Evolutionary conservation across 2,797 vertebrate species (phyloP).

Genomic region (Neopelma chrysocephalum): DNA sequence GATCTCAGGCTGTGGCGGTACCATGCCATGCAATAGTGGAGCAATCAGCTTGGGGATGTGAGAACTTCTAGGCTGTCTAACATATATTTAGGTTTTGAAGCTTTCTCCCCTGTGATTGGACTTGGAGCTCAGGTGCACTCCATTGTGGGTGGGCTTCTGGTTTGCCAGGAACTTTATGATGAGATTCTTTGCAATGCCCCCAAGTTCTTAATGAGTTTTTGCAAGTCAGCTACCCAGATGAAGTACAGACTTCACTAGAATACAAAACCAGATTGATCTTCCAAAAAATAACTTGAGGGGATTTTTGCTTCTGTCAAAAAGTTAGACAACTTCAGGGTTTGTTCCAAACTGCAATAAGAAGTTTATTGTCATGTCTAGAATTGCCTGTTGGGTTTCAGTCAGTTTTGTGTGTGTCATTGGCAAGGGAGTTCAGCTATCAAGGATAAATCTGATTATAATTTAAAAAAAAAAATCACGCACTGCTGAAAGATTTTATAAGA

Average conservation of each 20-base stretch:
- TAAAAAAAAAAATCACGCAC: neutral
- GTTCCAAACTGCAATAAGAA: neutral
- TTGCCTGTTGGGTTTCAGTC: neutral
- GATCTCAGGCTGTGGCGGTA: neutral
- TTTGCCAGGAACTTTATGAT: neutral
- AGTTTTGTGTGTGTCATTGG: neutral
- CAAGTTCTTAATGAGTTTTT: neutral
- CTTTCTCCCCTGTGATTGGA: neutral
- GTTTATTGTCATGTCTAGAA: neutral
- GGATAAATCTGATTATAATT: neutral
- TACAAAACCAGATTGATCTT: neutral
- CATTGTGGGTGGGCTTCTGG: neutral
- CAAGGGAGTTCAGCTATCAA: neutral
- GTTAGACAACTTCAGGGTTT: neutral
- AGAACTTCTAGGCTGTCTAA: neutral
- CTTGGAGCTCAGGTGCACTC: neutral
- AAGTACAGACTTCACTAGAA: neutral
- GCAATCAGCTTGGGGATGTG: neutral
- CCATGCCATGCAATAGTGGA: neutral
- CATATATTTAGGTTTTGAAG: neutral
- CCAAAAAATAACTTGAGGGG: neutral
- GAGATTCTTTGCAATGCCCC: neutral
- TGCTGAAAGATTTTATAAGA: neutral
- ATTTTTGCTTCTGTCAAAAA: neutral
- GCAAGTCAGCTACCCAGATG: neutral